These are phyloP conservation scores for Anguilla megastoma DNA, from an alignment of 2,797 vertebrate species.

Conservation along the genomic window DNA sequence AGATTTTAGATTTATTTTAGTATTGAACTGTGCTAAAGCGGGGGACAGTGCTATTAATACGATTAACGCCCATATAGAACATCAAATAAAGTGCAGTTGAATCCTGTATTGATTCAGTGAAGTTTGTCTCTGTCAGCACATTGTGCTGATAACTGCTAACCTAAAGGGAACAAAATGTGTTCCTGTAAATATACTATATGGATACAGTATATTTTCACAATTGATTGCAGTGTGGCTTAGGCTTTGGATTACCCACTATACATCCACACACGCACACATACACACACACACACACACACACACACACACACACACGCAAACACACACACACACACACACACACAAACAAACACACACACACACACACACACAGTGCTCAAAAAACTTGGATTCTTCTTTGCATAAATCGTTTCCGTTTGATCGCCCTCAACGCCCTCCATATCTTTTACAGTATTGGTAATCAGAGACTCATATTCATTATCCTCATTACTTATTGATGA, in stretches of 20 bases:
- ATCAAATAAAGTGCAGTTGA: not conserved
- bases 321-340: not conserved
- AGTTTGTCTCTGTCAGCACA: not conserved
- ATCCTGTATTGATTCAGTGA: not conserved
- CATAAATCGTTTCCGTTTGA: conserved; percentile 30
- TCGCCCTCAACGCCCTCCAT: conserved; percentile 13
- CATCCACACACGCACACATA: not conserved
- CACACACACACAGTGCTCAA: not conserved
- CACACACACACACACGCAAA: not conserved
- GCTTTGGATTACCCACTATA: not conserved
- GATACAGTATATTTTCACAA: not conserved
- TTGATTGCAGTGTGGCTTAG: not conserved
- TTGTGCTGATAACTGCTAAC: not conserved
- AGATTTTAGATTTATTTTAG: conserved; percentile 23
- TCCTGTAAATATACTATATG: not conserved
- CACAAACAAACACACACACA: no score
- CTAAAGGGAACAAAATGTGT: not conserved
- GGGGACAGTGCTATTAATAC: not conserved
- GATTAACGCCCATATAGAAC: not conserved
- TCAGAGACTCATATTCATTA: conserved; percentile 33
- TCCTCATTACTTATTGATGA: conserved; percentile 35
- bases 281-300: conserved; percentile 4
- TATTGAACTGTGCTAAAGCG: not conserved
- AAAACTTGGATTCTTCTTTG: conserved; percentile 4
- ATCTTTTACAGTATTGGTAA: conserved; percentile 29